These are phyloP conservation scores for Menidia menidia DNA, from an alignment of 2,797 vertebrate genomes.

Conservation along the genomic window DNA sequence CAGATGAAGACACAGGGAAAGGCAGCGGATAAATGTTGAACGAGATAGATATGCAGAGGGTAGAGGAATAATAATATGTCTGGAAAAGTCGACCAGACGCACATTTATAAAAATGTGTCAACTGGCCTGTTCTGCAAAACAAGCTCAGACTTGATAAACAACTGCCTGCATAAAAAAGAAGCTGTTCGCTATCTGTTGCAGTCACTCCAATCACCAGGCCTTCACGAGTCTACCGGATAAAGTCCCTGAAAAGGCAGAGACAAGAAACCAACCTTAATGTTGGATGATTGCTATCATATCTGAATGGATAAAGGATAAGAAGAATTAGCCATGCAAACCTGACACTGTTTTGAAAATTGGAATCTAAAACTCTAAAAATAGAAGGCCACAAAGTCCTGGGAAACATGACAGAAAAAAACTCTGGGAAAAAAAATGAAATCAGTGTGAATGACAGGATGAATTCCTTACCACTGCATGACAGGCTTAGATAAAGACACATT, in stretches of 20 bases:
- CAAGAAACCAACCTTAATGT: slow-evolving; percentile 12
- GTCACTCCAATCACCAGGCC: not conserved
- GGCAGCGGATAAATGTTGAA: not conserved
- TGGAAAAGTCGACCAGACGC: not conserved
- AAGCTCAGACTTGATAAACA: slow-evolving; percentile 23
- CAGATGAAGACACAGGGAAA: not conserved
- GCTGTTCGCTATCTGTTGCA: slow-evolving; percentile 1
- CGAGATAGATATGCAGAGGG: slow-evolving; percentile 5
- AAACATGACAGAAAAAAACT: slow-evolving; percentile 38
- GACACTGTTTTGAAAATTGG: slow-evolving; percentile 34
- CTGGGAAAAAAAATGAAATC: slow-evolving; percentile 17
- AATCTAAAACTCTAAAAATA: slow-evolving; percentile 50
- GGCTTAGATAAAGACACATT: slow-evolving; percentile 52
- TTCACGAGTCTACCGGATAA: slow-evolving; percentile 1
- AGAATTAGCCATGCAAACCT: slow-evolving; percentile 28
- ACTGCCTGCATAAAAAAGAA: not conserved
- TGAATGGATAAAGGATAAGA: slow-evolving; percentile 21
- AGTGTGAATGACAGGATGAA: slow-evolving; percentile 59
- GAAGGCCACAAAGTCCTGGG: slow-evolving; percentile 22
- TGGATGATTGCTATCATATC: slow-evolving; percentile 28
- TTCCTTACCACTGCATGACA: slow-evolving; percentile 45
- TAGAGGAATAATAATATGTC: not conserved
- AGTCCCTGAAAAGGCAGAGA: slow-evolving; percentile 8
- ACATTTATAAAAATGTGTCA: not conserved
- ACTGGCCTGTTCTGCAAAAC: slow-evolving; percentile 1